Base-by-base conservation (phyloP, 2,113 vertebrate species). In the Solea solea region DNA sequence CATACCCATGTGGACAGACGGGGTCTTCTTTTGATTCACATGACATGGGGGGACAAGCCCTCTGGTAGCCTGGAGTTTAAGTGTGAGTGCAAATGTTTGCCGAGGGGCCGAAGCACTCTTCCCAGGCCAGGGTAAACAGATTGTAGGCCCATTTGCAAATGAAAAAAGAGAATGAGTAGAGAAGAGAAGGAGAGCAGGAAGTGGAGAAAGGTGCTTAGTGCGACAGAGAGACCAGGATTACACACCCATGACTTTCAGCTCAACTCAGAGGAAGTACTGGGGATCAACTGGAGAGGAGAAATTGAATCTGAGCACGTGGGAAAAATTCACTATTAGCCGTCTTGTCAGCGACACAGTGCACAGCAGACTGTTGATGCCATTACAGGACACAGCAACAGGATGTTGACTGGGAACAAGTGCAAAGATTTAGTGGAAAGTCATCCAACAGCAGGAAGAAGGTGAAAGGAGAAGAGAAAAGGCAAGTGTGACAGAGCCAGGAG, bases 121-220 rank as follows among this genome's bases (percentile, higher is more conserved):
- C 84, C 74, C 79, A 83, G 84, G 87, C 83, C 85, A 86, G 86
- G 89, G 90, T 87, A 93, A 94, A 94, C 94, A 94, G 79, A 93
- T 94, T 91, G 91, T 86, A 82, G 87, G 46, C 78, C 91, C 91
- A 94, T 94, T 94, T 94, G 93, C 92, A 94, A 94, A 91, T 93
- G 88, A 89, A 90, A 90, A 84, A 81, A 72, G 39, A 76, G 49
- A 76, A 67, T 63, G 27, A 69, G 54, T 41, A 66, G 78, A 61
- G 73, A 81, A 81, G 69, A 83, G 85, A 91, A 81, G 69, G 80
- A 57, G 78, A 83, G 85, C 86, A 92, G 91, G 93, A 93, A 93
- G 90, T 87, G 76, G 75, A 84, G 85, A 88, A 88, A 93, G 89
- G 83, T 90, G 86, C 86, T 93, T 89, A 92, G 86, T 80, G 73